Percentiles rank a stretch among this genome's conserved stretches.
These are phyloP conservation scores for Tauraco hartlaubi DNA, from an alignment of 2,797 vertebrate species.

Conservation along the genomic window DNA sequence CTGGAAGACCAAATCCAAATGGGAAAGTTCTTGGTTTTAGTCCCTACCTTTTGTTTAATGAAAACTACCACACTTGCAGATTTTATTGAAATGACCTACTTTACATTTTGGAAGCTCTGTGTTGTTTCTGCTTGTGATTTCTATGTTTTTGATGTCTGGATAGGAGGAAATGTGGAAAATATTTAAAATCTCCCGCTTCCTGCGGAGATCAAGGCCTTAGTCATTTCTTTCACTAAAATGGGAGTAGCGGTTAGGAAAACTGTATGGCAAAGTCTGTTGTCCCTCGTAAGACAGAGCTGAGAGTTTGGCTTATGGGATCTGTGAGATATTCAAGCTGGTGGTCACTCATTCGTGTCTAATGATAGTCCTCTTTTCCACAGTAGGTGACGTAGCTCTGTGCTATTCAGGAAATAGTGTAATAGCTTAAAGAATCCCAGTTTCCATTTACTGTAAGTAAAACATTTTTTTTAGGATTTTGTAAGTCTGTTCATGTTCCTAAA, in stretches of 20 bases:
- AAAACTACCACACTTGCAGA: neutral
- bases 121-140: neutral
- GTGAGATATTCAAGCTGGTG: neutral
- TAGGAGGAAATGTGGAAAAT: neutral
- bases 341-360: neutral
- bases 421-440: neutral
- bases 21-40: neutral
- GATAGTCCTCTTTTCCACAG: neutral
- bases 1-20: neutral
- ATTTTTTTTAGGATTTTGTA: neutral
- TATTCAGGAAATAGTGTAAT: neutral
- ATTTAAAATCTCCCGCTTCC: neutral
- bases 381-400: neutral
- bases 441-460: neutral
- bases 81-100: neutral
- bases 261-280: neutral
- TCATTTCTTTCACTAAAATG: neutral
- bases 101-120: neutral
- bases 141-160: neutral
- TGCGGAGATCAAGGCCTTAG: neutral
- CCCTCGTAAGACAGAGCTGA: rapidly evolving
- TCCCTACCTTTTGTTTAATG: neutral
- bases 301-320: neutral
- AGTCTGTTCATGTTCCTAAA: neutral
- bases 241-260: neutral